Conservation (phyloP, 2,113 vertebrate species). For the Motacilla alba region DNA sequence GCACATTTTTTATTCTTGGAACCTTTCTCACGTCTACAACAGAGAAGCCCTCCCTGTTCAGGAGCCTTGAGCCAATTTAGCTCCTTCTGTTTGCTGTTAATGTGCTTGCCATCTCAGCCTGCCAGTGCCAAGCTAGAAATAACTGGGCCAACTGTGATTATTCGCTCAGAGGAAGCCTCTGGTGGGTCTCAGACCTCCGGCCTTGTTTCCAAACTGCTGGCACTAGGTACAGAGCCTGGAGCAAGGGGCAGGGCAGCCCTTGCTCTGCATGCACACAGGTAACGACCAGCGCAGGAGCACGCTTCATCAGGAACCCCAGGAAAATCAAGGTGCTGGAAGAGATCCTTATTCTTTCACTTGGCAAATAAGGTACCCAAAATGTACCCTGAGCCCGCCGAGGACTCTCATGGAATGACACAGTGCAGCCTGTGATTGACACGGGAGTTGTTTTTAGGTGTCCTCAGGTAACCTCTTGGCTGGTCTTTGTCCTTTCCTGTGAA, state of each 20-base stretch:
- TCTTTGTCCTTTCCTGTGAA: not conserved
- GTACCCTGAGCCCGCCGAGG: not conserved
- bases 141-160: slow-evolving; percentile 31
- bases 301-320: not conserved
- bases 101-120: slow-evolving; percentile 2
- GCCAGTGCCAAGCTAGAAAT: not conserved
- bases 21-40: not conserved
- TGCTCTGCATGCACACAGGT: not conserved
- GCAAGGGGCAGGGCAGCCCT: not conserved
- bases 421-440: rapidly evolving
- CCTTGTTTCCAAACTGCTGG: not conserved
- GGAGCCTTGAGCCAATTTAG: slow-evolving; percentile 45
- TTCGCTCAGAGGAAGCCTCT: slow-evolving; percentile 15
- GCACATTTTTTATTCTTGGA: slow-evolving; percentile 35
- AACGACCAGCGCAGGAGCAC: not conserved
- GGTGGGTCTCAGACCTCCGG: slow-evolving; percentile 1
- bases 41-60: not conserved
- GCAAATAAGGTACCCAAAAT: not conserved
- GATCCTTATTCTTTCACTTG: not conserved
- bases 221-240: not conserved
- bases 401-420: too few relatives aligned
- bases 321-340: not conserved
- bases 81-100: slow-evolving; percentile 54
- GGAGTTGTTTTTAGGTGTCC: not conserved
- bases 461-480: not conserved